Evolutionary conservation across 92 coral and sea anemone genomes (phyloP).

Genomic region (Bergia puertoricense): DNA sequence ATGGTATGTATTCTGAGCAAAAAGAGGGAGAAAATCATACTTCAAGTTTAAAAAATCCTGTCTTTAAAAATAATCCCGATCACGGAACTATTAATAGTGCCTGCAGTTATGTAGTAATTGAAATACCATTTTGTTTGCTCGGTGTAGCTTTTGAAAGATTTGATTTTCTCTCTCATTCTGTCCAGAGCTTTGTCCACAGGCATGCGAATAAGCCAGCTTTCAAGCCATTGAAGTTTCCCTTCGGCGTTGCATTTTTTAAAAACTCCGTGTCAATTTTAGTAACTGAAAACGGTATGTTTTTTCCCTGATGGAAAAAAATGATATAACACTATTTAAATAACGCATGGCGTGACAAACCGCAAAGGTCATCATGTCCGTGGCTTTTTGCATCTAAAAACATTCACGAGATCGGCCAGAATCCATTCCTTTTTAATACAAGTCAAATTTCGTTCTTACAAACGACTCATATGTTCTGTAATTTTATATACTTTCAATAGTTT

Average conservation of each 20-base stretch:
- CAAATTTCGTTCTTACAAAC: not conserved
- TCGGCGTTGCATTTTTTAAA: slow-evolving; percentile 26
- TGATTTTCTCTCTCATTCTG: slow-evolving; percentile 26
- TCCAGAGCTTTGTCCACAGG: slow-evolving; percentile 14
- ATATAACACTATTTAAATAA: not conserved
- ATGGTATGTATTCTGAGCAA: not conserved
- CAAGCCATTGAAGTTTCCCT: slow-evolving; percentile 26
- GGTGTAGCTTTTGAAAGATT: slow-evolving; percentile 33
- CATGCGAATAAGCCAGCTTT: too few species aligned
- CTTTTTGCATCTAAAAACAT: slow-evolving; percentile 14
- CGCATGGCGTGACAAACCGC: slow-evolving; percentile 5
- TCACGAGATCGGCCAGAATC: not conserved
- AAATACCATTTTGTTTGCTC: slow-evolving; percentile 34
- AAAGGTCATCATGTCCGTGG: slow-evolving; percentile 27
- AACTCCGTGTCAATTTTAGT: not conserved
- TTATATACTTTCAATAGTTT: slow-evolving; percentile 10
- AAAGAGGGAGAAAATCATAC: slow-evolving; percentile 7
- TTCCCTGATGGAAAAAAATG: not conserved
- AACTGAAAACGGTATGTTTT: not conserved
- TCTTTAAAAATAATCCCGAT: slow-evolving; percentile 33
- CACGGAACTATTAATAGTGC: slow-evolving; percentile 19
- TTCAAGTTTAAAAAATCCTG: not conserved
- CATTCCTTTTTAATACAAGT: not conserved
- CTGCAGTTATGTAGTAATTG: slow-evolving; percentile 5
- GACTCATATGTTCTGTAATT: slow-evolving; percentile 8